Conservation (phyloP, 2,113 vertebrate genomes). For the Willisornis vidua region DNA sequence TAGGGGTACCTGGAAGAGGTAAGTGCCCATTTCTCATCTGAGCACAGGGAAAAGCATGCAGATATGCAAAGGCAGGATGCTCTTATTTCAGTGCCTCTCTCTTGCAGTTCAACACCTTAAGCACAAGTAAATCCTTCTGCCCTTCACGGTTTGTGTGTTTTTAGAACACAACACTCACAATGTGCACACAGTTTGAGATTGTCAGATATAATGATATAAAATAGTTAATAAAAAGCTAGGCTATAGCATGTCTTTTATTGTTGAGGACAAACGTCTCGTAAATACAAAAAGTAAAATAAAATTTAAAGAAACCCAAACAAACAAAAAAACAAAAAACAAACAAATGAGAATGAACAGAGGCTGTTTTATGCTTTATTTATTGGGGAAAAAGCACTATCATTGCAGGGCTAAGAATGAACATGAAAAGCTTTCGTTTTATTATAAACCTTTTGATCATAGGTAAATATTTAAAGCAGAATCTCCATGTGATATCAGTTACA, state of each 20-base stretch:
- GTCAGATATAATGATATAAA: background rate
- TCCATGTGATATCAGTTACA: background rate
- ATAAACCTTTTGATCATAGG: background rate
- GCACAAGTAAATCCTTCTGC: background rate
- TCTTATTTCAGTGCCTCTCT: background rate
- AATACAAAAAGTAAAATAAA: background rate
- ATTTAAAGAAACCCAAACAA: background rate
- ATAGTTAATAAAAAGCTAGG: background rate
- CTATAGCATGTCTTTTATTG: background rate
- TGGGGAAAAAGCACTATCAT: accelerated
- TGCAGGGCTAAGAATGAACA: background rate
- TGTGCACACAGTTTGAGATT: background rate
- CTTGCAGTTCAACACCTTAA: background rate
- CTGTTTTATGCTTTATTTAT: background rate
- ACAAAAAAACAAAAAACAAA: background rate
- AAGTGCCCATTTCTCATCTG: background rate
- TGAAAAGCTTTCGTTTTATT: background rate
- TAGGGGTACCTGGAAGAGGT: background rate
- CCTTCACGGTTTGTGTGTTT: background rate
- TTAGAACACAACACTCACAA: background rate
- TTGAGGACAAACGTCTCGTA: background rate
- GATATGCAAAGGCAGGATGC: background rate
- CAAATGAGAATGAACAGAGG: background rate
- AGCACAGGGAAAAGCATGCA: accelerated
- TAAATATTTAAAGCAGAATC: constrained; percentile 11